These are phyloP conservation scores for Dinothrombium tinctorium DNA, from an alignment of 1,140 invertebrate species.

Conservation along the genomic window DNA sequence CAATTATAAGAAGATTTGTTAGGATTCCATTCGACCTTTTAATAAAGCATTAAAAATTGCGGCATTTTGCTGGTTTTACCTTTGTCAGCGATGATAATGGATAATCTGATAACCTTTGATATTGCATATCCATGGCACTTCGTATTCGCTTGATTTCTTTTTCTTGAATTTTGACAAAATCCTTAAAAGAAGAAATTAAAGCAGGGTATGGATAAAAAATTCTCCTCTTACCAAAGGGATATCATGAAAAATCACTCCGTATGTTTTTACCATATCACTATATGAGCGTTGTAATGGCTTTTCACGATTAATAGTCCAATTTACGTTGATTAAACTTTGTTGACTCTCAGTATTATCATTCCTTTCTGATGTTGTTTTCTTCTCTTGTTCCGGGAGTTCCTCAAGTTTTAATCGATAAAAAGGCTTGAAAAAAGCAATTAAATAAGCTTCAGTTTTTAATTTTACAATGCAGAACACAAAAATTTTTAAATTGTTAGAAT, in stretches of 20 bases:
- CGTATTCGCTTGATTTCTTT: not conserved
- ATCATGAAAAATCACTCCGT: not conserved
- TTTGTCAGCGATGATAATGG: constrained; percentile 3
- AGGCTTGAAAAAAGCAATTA: too few relatives aligned
- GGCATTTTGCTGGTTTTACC: too few relatives aligned
- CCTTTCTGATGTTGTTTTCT: too few relatives aligned
- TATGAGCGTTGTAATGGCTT: not conserved
- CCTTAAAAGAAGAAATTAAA: not conserved
- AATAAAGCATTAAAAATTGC: too few relatives aligned
- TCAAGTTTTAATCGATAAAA: constrained; percentile 2
- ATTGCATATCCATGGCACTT: not conserved
- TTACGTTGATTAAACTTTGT: not conserved
- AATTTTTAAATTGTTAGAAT: too few relatives aligned
- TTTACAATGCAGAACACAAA: too few relatives aligned
- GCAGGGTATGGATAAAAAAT: not conserved
- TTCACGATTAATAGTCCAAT: not conserved
- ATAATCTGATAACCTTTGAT: not conserved
- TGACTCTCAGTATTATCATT: too few relatives aligned
- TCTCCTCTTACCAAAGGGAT: constrained; percentile 4
- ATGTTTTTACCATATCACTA: not conserved
- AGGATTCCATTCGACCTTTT: constrained; percentile 11
- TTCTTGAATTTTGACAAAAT: not conserved
- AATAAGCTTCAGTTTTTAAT: too few relatives aligned
- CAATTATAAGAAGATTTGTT: constrained; percentile 7
- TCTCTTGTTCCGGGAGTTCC: too few relatives aligned